Base-by-base conservation (phyloP, 2,888 invertebrate genomes). In the Serripes groenlandicus region DNA sequence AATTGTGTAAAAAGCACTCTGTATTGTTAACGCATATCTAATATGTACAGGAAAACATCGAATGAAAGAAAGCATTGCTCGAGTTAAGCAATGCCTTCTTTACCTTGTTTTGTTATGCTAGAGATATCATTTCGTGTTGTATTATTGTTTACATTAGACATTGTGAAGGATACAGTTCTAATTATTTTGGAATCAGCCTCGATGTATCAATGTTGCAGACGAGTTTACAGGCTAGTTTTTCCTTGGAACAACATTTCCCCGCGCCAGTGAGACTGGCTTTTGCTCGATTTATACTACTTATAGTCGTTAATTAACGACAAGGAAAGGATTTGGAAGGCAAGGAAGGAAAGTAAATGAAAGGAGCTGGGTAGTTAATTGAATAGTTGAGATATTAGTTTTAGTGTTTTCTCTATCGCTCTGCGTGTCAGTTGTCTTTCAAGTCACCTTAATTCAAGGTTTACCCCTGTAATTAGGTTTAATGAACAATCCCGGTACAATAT, bases 241-340 rank as follows among this genome's bases (percentile, higher is more conserved):
- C 18, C 30, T 34, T 21, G 21, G 34, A 62, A 34, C 62, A 62
- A 62, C 62, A 62, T 3, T 30, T 30, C 32, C 58, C 62, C 32
- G 62, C 62, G 62, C 32, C 62, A 62, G 62, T 62, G n/a, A 34
- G 62, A 34, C 62, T 32, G 62, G 62, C 2, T 62, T 62, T n/a
- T 62, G 30, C 34, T 3, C 32, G 3, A 62, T 34, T 32, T 34
- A 32, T 62, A 34, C 32, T 62, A 62, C 32, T 21, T 62, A 28
- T 58, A 3, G 58, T 23, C 18, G 62, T 30, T 58, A 62, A 62
- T 62, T 62, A 62, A 23, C 62, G 62, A 34, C 32, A 34, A 62
- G 60, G 32, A 60, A 60, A 26, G 30, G 11, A 26, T 60, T 30
- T 54, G 11, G 15, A 58, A 15, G 58, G 58, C 58, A 58, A 58